Percentiles rank a stretch among this genome's conserved stretches.
These are phyloP conservation scores for Stictonetta naevosa DNA, from an alignment of 2,113 vertebrate genomes.

Conservation along the genomic window DNA sequence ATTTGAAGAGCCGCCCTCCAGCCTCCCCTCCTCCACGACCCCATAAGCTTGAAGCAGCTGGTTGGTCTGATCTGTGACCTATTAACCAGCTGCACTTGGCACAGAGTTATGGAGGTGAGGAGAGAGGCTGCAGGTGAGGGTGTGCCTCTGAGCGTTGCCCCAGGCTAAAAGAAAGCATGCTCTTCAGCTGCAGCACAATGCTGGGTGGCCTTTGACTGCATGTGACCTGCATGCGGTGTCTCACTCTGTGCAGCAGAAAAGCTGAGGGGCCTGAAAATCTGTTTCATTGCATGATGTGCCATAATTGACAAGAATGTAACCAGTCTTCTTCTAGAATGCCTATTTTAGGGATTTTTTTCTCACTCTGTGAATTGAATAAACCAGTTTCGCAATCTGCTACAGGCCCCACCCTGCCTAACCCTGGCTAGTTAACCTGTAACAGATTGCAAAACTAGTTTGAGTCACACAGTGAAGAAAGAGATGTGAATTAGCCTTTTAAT, in stretches of 20 bases:
- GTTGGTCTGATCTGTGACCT: background rate
- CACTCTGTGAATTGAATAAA: background rate
- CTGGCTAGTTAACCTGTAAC: slow-evolving; percentile 67
- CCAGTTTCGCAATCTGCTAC: slow-evolving; percentile 60
- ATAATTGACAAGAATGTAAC: background rate
- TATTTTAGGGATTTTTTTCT: slow-evolving; percentile 29
- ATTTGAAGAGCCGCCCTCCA: background rate
- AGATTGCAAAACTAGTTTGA: slow-evolving; percentile 70
- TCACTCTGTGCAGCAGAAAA: accelerated
- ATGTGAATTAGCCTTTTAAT: background rate
- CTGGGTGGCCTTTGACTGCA: background rate
- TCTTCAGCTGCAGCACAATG: background rate
- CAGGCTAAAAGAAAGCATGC: background rate
- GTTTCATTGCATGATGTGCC: background rate
- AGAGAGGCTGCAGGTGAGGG: slow-evolving; percentile 46
- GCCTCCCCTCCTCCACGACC: background rate
- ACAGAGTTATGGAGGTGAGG: background rate
- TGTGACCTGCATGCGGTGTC: background rate
- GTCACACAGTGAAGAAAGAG: slow-evolving; percentile 14
- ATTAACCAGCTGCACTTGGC: slow-evolving; percentile 3
- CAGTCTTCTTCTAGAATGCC: background rate
- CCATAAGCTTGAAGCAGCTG: slow-evolving; percentile 27
- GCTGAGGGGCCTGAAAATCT: background rate
- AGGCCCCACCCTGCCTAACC: slow-evolving; percentile 57
- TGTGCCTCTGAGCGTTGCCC: background rate